Conservation (phyloP, 2,888 invertebrate genomes). For the Drosophila siamana region DNA sequence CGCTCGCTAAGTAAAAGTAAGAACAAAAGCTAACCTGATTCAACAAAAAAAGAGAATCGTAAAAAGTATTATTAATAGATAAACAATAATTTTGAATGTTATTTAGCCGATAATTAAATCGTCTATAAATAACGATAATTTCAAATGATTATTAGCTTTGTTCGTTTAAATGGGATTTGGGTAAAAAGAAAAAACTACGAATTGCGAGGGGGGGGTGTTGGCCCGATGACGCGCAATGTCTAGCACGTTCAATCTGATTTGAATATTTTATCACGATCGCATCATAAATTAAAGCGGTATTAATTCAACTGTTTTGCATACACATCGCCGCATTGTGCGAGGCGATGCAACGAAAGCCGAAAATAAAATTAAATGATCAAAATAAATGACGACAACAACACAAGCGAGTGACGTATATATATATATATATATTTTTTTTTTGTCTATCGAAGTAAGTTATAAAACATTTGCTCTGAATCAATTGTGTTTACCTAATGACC, state of each 20-base stretch:
- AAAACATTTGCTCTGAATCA: not conserved
- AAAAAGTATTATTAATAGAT: conserved; percentile 1
- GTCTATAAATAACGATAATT: not conserved
- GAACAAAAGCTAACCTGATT: not conserved
- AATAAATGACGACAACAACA: too few relatives aligned
- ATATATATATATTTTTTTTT: too few relatives aligned
- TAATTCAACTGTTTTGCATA: conserved; percentile 1
- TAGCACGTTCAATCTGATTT: not conserved
- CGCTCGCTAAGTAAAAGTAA: not conserved
- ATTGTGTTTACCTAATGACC: not conserved
- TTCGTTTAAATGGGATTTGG: not conserved
- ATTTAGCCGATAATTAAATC: not conserved
- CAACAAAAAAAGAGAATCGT: not conserved
- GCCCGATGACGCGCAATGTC: not conserved
- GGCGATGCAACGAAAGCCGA: too few relatives aligned
- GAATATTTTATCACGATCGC: conserved; percentile 1
- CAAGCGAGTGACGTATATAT: not conserved
- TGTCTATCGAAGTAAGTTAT: not conserved
- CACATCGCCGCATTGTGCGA: too few relatives aligned
- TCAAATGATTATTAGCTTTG: not conserved
- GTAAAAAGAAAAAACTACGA: not conserved
- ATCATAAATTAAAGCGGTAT: not conserved
- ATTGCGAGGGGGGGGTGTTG: not conserved
- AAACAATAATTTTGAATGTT: not conserved
- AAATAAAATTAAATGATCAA: too few relatives aligned